Base-by-base conservation (phyloP, 1,140 invertebrate genomes). In the Eciton burchellii region DNA sequence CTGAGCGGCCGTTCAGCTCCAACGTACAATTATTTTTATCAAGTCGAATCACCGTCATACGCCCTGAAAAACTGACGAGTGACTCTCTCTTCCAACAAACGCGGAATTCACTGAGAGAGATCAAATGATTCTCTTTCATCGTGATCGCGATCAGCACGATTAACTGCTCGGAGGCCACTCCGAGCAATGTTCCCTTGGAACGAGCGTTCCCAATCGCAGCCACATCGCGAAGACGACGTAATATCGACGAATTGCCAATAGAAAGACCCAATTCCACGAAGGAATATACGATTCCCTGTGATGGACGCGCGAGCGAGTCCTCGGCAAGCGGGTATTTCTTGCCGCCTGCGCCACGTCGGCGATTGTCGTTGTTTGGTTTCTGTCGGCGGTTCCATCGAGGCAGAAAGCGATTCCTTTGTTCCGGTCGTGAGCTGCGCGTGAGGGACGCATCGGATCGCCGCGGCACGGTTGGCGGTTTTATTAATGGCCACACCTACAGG, bases 401-500 rank as follows among this genome's bases (percentile, higher is more conserved):
- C 66, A 82, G 21, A 73, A 57, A 71, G 70, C 52, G 14, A 84
- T 57, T 73, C 76, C 76, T 88, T 88, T 88, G 83, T 88, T 88
- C 21, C 63, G 21, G 45, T 24, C 21, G 63, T 59, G 1, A 73
- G 68, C 45, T 57, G 19, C 0, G 66, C 43, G n/a, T n/a, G 68
- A 66, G 66, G 43, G 68, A 54, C 14, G 45, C 24, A 43, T 71
- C 49, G 79, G 72, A 76, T 82, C 59, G 35, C 59, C 71, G 85
- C 77, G 82, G 62, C 49, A 66, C 54, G 47, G 76, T 24, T 62
- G 52, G 79, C 84, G 71, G 73, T 88, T 85, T 88, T 88, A 88
- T 88, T 88, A 88, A 88, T 88, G 86, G 72, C 87, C 86, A 83
- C 86, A 71, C 87, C 87, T 85, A 74, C n/a, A 87, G 45, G 59